phyloP scores from a whole-genome alignment of 1,140 invertebrate species.

The Drosophila sucinea region DNA sequence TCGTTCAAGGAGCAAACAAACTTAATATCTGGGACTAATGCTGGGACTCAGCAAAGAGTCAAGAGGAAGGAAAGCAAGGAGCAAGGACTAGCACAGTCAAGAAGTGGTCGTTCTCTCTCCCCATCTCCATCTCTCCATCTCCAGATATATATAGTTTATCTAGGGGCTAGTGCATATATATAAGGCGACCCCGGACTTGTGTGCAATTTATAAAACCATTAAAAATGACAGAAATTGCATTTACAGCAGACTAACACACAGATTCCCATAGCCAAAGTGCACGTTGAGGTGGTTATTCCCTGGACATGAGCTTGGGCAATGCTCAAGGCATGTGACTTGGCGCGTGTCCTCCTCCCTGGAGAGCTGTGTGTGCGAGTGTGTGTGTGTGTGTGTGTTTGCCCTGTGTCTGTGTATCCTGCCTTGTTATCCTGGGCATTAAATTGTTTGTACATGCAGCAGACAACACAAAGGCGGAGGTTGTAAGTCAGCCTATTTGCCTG shows the following conservation, averaged over 20 bases:
- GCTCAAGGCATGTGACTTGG: slow-evolving; percentile 38
- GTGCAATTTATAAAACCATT: slow-evolving; percentile 73
- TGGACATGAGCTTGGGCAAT: slow-evolving; percentile 27
- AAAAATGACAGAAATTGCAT: slow-evolving; percentile 73
- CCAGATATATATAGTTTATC: neutral
- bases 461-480: slow-evolving; percentile 41
- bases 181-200: slow-evolving; percentile 35
- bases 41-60: slow-evolving; percentile 14
- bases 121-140: neutral
- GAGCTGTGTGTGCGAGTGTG: slow-evolving; percentile 13
- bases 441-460: slow-evolving; percentile 65
- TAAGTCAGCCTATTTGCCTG: slow-evolving; percentile 65
- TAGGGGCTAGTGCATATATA: neutral
- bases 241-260: slow-evolving; percentile 38
- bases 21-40: slow-evolving; percentile 55
- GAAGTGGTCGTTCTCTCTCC: slow-evolving; percentile 23
- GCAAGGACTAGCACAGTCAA: slow-evolving; percentile 25
- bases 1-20: slow-evolving; percentile 70
- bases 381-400: slow-evolving; percentile 17
- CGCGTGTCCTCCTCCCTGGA: slow-evolving; percentile 36
- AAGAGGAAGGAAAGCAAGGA: slow-evolving; percentile 11
- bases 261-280: slow-evolving; percentile 10
- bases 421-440: slow-evolving; percentile 74
- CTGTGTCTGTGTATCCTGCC: slow-evolving; percentile 26
- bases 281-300: slow-evolving; percentile 26